Percentiles rank a stretch among this genome's conserved stretches.
phyloP scores from a whole-genome alignment of 1,140 invertebrate species.

The Hermetia illucens region DNA sequence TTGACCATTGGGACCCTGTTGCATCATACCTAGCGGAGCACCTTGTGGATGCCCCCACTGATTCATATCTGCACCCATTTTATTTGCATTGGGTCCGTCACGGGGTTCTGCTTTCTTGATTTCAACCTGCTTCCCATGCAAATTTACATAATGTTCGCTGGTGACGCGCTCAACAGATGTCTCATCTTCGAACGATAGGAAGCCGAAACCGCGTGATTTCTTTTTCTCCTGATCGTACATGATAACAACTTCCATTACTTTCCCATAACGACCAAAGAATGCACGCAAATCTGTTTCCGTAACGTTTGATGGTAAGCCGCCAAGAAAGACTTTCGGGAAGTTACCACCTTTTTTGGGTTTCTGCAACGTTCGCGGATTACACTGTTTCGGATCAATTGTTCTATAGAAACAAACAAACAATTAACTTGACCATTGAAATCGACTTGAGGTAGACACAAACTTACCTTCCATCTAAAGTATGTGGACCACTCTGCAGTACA shows the following conservation, averaged over 20 bases:
- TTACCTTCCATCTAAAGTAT: slow-evolving; percentile 80
- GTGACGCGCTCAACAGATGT: slow-evolving; percentile 81
- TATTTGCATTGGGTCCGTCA: slow-evolving; percentile 49
- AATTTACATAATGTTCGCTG: slow-evolving; percentile 81
- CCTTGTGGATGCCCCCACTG: slow-evolving; percentile 64
- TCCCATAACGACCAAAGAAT: slow-evolving; percentile 76
- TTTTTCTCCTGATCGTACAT: slow-evolving; percentile 94
- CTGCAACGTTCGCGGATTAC: slow-evolving; percentile 75
- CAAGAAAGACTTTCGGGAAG: slow-evolving; percentile 82
- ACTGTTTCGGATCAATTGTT: slow-evolving; percentile 84
- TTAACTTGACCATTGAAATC: neutral
- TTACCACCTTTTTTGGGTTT: slow-evolving; percentile 65
- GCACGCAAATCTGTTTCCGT: slow-evolving; percentile 77
- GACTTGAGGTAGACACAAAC: slow-evolving; percentile 13
- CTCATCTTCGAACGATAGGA: slow-evolving; percentile 88
- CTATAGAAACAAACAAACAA: slow-evolving; percentile 24
- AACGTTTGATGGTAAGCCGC: slow-evolving; percentile 75
- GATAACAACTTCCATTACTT: slow-evolving; percentile 86
- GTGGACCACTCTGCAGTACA: slow-evolving; percentile 73
- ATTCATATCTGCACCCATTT: slow-evolving; percentile 42
- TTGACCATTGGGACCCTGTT: slow-evolving; percentile 44
- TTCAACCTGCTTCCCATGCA: slow-evolving; percentile 86
- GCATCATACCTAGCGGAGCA: slow-evolving; percentile 39
- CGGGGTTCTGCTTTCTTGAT: slow-evolving; percentile 76
- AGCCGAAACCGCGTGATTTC: slow-evolving; percentile 87